Evolutionary conservation across 2,113 vertebrate genomes (phyloP).

Genomic region (Mungos mungo): DNA sequence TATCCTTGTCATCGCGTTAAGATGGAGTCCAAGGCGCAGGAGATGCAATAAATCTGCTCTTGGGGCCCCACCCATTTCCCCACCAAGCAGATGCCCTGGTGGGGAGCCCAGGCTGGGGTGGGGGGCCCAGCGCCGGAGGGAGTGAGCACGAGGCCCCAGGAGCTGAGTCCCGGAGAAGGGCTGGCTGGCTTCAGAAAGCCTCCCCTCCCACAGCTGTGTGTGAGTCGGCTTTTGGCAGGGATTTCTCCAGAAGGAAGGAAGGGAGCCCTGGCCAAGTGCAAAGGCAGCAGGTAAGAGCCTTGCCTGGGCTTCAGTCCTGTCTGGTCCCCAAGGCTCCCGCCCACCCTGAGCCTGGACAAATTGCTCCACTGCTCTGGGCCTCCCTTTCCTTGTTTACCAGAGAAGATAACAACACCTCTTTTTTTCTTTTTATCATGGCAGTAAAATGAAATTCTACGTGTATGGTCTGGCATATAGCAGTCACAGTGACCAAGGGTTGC

Average conservation of each 20-base stretch:
- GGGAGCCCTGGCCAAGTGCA: background rate
- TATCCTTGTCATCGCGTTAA: constrained; percentile 47
- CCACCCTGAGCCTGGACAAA: background rate
- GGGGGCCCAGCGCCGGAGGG: background rate
- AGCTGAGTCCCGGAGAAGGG: background rate
- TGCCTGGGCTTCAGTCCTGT: no score
- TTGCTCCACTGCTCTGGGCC: background rate
- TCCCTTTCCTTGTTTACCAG: background rate
- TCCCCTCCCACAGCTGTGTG: background rate
- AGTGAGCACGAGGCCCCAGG: background rate
- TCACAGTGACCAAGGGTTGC: background rate
- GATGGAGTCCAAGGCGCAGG: constrained; percentile 27
- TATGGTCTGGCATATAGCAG: background rate
- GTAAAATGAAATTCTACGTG: background rate
- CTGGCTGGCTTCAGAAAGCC: background rate
- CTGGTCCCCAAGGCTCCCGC: background rate
- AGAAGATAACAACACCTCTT: background rate
- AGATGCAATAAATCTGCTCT: constrained; percentile 46
- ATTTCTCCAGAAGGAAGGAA: background rate
- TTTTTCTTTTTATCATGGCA: background rate
- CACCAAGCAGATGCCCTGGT: constrained; percentile 61
- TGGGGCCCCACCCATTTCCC: constrained; percentile 36
- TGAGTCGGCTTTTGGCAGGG: background rate
- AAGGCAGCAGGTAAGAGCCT: background rate
- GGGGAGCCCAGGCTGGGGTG: background rate